Evolutionary conservation across 2,797 vertebrate species (phyloP).

Genomic region (Ispidina lecontei): DNA sequence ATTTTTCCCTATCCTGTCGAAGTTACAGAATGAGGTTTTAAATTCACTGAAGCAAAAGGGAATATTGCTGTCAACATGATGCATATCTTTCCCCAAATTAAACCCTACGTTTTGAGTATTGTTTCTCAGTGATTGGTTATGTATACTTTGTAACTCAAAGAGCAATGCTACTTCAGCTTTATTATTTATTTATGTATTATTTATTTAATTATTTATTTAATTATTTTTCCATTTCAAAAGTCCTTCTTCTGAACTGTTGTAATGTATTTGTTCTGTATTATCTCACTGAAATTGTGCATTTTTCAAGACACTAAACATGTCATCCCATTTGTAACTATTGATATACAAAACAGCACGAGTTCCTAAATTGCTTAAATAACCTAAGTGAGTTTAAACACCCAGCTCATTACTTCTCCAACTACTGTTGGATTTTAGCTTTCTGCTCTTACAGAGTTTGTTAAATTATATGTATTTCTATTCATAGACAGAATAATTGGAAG

Average conservation of each 20-base stretch:
- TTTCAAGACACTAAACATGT: background rate
- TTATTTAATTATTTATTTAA: background rate
- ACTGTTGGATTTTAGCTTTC: background rate
- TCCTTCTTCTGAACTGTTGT: background rate
- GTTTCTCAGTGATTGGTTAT: background rate
- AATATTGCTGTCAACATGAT: background rate
- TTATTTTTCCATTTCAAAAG: background rate
- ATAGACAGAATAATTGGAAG: conserved; percentile 72
- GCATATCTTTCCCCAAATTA: background rate
- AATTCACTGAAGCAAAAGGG: background rate
- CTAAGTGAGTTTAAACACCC: background rate
- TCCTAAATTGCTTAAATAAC: background rate
- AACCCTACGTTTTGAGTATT: background rate
- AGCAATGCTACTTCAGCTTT: background rate
- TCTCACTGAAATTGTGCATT: background rate
- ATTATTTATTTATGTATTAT: background rate
- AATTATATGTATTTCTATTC: conserved; percentile 44
- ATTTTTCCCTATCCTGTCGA: background rate
- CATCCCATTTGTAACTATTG: background rate
- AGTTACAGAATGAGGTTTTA: background rate
- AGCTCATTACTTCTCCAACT: background rate
- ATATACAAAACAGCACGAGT: background rate
- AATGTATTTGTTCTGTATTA: background rate
- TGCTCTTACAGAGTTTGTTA: background rate
- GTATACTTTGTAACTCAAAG: background rate